These are phyloP conservation scores for Drosophila anceps DNA, from an alignment of 2,888 invertebrate species.

Conservation along the genomic window DNA sequence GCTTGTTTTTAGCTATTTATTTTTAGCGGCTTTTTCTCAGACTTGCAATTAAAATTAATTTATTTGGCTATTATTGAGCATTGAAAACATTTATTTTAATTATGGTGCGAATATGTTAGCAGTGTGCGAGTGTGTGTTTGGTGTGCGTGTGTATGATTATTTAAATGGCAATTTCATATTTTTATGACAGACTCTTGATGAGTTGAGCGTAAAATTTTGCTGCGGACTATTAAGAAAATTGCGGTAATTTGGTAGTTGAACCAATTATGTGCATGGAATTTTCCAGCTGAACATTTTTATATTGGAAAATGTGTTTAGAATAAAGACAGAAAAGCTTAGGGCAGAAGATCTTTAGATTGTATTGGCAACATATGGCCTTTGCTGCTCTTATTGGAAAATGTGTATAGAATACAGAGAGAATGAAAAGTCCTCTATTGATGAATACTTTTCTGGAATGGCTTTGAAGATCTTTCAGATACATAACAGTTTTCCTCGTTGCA, in stretches of 20 bases:
- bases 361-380: no score
- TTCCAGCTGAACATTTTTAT: background rate
- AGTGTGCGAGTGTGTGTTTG: slow-evolving; percentile 6
- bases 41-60: slow-evolving; percentile 76
- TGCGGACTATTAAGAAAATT: slow-evolving; percentile 53
- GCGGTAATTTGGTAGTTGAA: slow-evolving; percentile 32
- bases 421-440: no score
- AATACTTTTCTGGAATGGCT: no score
- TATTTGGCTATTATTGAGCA: slow-evolving; percentile 79
- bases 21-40: slow-evolving; percentile 56
- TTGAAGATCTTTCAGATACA: no score
- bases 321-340: background rate
- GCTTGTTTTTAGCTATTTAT: slow-evolving; percentile 45
- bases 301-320: background rate
- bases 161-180: slow-evolving; percentile 63
- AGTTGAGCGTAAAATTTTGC: slow-evolving; percentile 36
- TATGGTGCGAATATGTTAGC: slow-evolving; percentile 52
- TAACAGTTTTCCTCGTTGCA: background rate
- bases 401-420: no score
- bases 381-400: no score
- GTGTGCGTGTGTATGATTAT: slow-evolving; percentile 32
- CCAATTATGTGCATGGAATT: slow-evolving; percentile 13
- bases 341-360: background rate
- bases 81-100: slow-evolving; percentile 78
- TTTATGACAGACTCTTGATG: slow-evolving; percentile 53